Evolutionary conservation across 2,113 vertebrate species (phyloP).

Genomic region (Baryphthengus martii): DNA sequence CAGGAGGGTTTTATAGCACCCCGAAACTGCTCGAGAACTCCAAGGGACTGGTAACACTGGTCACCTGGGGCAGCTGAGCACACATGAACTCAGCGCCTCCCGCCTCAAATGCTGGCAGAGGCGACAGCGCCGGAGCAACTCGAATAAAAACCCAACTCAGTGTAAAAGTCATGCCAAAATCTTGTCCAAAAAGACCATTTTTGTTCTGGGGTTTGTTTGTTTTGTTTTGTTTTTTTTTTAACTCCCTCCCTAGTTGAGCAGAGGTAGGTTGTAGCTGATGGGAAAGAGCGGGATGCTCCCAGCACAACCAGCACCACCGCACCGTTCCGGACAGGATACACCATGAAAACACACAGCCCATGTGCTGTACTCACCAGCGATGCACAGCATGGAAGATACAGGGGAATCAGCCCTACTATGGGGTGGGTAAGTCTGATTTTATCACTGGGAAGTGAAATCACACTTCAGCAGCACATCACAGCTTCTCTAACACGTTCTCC

Average conservation of each 20-base stretch:
- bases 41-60: not conserved
- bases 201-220: too few species aligned
- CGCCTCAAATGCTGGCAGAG: not conserved
- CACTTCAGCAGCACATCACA: not conserved
- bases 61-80: not conserved
- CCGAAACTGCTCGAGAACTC: not conserved
- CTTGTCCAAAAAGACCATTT: not conserved
- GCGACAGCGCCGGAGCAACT: not conserved
- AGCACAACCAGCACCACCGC: accelerated
- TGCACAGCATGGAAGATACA: not conserved
- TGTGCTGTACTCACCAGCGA: accelerated
- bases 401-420: accelerated
- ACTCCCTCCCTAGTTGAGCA: not conserved
- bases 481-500: not conserved
- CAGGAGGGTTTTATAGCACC: not conserved
- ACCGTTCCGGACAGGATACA: accelerated
- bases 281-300: not conserved
- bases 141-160: not conserved
- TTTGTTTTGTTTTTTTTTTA: too few species aligned
- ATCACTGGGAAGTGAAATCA: not conserved
- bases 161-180: not conserved
- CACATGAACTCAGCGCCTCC: not conserved
- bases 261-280: not conserved
- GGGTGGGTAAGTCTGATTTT: slow-evolving; percentile 62
- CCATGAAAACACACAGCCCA: not conserved